Evolutionary conservation across 2,888 invertebrate species (phyloP), one percentile per base, ranked within the genome.

Genomic region (Unio pictorum): DNA sequence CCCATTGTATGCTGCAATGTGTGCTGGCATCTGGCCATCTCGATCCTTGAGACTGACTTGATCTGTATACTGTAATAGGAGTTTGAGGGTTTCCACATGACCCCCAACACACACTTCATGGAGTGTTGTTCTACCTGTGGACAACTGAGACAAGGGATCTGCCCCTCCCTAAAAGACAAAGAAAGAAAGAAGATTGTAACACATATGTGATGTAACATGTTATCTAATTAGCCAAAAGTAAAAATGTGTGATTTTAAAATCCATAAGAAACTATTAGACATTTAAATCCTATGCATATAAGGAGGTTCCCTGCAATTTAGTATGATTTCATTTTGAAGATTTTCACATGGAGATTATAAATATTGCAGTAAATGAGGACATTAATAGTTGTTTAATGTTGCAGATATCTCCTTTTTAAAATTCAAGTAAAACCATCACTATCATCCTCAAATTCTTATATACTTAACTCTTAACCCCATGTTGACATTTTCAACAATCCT

Each of bases 31-130:
- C 72, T 84, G 84, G 18, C 88, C 86, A 72, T 88, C 86, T 23
- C 74, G 75, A 76, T 89, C 89, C 20, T 80, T 75, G 11, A 79
- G 73, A 68, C 89, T 85, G 8, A 88, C 75, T 62, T 86, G 81
- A 45, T 82, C 70, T 63, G 84, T 83, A 71, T 84, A 75, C 45
- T 86, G 81, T 55, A 88, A 69, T 8, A 89, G 75, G 23, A 86
- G 66, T 15, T 72, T 68, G 18, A 89, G 73, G 67, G 85, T 83
- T 4, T 84, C 80, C 15, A 77, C 63, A 73, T 88, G 86, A 3
- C 89, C 89, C 1, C 88, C 87, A 20, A 85, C 82, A 76, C 88
- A 88, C 0, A 87, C 87, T 62, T 89, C 89, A 75, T 89, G 89
- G 17, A 89, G 76, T 6, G 89, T 81, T 7, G 85, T 85, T 61